Evolutionary conservation across 2,888 invertebrate genomes (phyloP), one percentile per base, ranked within the genome.

Genomic region (Drosophila multiciliata): DNA sequence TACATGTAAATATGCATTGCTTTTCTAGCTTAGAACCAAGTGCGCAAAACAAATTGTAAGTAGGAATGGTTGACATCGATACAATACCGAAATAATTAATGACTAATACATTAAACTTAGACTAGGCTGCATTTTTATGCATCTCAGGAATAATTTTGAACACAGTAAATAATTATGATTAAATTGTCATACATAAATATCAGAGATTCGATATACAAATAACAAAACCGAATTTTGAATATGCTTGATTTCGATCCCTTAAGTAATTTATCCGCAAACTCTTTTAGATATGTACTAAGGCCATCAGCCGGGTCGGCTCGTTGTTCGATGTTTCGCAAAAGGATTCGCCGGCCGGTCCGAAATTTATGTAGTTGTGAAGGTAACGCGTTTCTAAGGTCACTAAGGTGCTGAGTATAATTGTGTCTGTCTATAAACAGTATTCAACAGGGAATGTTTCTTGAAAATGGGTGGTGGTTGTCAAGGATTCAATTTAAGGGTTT

Each of bases 341-440:
- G 61, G 57, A 79, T 65, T 80, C 54, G 63, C 54, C 58, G 42
- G 40, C 50, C 54, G 49, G 55, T 67, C 42, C 53, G 63, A 65
- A 58, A 50, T 64, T 50, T 58, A 62, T 73, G 35, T 74, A 63
- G 50, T 45, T 45, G 45, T 79, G 66, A 87, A 87, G 87, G 87
- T 87, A 87, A 87, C 87, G 82, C 75, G 89, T 89, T 90, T 82
- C 87, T 87, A 87, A 87, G 87, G 87, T 87, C 87, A 87, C 87
- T 87, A 87, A 87, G 87, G 90, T 87, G 90, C 75, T 70, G 80
- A 84, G 71, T 75, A 73, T 66, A 66, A 48, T 42, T 35, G 55
- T 29, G 2, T 65, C 63, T 63, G 61, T 75, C 35, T 66, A 42
- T 80, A 52, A 61, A 78, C 64, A 78, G 60, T 75, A 65, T 74